A percentile compares a stretch with the other conserved stretches of the same genome.
These are phyloP conservation scores for Manis pentadactyla DNA, from an alignment of 2,797 vertebrate genomes.

Conservation along the genomic window DNA sequence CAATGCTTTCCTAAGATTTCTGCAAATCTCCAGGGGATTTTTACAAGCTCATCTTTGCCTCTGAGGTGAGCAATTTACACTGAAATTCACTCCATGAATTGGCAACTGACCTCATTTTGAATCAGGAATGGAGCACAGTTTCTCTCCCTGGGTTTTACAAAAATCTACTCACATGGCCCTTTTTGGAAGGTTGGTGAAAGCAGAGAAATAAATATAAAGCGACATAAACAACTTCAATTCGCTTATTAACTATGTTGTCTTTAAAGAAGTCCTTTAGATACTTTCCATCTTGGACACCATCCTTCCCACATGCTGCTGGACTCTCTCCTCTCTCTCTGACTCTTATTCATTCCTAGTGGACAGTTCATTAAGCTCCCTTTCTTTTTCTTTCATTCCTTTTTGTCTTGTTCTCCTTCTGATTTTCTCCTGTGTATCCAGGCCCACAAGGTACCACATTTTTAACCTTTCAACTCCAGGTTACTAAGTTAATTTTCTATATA, in stretches of 20 bases:
- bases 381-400: neutral
- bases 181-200: neutral
- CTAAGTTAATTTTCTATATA: conserved; percentile 5
- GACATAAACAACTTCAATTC: neutral
- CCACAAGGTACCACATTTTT: neutral
- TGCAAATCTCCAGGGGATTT: neutral
- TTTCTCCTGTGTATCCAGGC: neutral
- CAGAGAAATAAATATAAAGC: neutral
- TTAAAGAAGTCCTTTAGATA: neutral
- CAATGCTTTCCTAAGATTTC: neutral
- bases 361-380: neutral
- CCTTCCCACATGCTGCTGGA: neutral
- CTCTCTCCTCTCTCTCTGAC: neutral
- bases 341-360: neutral
- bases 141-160: neutral
- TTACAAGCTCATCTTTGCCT: neutral
- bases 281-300: neutral
- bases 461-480: neutral
- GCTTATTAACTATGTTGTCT: neutral
- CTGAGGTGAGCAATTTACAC: neutral
- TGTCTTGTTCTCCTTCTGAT: neutral
- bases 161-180: neutral
- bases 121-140: neutral
- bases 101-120: neutral
- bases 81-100: neutral